phyloP scores from a whole-genome alignment of 1,140 invertebrate species.

The Drosophila melanogaster region DNA sequence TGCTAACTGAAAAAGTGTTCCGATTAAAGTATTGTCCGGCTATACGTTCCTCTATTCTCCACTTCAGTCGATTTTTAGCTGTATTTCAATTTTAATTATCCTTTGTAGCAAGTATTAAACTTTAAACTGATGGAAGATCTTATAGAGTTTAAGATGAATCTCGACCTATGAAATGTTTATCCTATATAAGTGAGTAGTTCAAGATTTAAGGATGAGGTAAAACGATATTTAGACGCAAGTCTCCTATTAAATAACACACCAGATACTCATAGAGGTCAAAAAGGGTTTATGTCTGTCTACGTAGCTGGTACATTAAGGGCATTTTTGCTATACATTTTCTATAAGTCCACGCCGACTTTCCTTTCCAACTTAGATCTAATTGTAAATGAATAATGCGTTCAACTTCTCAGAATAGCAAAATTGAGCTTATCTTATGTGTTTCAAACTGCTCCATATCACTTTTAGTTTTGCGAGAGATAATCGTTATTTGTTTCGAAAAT shows the following conservation, averaged over 20 bases:
- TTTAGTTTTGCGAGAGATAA: too few relatives aligned
- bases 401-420: background rate
- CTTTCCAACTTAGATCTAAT: background rate
- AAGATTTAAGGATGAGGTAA: constrained; percentile 6
- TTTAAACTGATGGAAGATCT: constrained; percentile 12
- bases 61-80: constrained; percentile 9
- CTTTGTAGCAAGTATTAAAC: constrained; percentile 21
- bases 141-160: constrained; percentile 14
- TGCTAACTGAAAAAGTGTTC: constrained; percentile 13
- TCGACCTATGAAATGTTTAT: constrained; percentile 10
- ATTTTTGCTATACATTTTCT: background rate
- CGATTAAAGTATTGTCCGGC: constrained; percentile 22
- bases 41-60: constrained; percentile 28
- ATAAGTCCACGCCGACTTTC: background rate
- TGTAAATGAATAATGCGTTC: background rate
- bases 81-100: background rate
- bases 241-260: constrained; percentile 8
- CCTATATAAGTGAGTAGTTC: constrained; percentile 22
- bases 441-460: too few relatives aligned
- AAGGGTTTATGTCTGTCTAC: constrained; percentile 9
- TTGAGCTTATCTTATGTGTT: too few relatives aligned
- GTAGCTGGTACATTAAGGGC: constrained; percentile 5
- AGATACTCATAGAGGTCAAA: constrained; percentile 16
- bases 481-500: too few relatives aligned
- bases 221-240: background rate